phyloP scores from a whole-genome alignment of 2,113 vertebrate genomes.

The Capra hircus region DNA sequence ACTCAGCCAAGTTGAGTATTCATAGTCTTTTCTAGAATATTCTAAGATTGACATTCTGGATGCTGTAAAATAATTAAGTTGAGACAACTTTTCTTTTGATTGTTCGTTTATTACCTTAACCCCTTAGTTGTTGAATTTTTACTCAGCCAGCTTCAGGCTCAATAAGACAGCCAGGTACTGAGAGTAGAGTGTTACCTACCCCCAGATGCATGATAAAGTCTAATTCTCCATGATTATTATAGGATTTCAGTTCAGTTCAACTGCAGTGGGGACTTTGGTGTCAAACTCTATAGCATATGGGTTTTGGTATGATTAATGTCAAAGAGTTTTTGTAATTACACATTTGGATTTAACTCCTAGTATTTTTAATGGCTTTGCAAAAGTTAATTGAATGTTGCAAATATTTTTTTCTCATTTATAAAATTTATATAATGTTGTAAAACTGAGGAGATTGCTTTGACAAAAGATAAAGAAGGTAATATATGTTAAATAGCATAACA shows the following conservation, averaged over 20 bases:
- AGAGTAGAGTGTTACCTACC: neutral
- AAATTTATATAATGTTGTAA: neutral
- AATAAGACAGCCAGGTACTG: neutral
- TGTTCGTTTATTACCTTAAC: neutral
- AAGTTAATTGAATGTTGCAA: neutral
- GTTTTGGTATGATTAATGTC: neutral
- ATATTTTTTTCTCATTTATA: neutral
- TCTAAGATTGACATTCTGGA: neutral
- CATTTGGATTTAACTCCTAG: neutral
- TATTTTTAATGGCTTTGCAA: neutral
- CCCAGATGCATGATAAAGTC: neutral
- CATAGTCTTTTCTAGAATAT: neutral
- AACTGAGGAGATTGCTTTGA: neutral
- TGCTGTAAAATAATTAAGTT: neutral
- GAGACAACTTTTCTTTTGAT: neutral
- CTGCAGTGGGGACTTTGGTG: neutral
- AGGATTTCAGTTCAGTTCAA: neutral
- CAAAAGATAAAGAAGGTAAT: neutral
- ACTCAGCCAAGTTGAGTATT: neutral
- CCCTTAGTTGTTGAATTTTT: neutral
- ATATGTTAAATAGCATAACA: neutral
- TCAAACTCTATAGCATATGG: neutral
- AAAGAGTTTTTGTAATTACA: neutral
- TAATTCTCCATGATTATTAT: rapidly evolving
- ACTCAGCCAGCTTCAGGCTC: neutral